Conservation (phyloP, 2,888 invertebrate species). For the Argynnis bischoffii region DNA sequence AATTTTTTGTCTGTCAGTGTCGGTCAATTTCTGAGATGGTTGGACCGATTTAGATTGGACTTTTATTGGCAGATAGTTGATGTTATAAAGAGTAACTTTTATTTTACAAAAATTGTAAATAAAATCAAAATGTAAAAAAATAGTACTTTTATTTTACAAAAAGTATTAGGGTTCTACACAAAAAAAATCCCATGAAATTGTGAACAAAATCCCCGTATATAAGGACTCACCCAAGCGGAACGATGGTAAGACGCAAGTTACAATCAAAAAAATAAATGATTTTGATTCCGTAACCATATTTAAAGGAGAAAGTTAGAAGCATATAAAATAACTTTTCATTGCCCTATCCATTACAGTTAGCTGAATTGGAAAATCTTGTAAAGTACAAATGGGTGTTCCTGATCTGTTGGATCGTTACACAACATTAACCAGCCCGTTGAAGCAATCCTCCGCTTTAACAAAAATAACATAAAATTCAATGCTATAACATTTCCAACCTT, state of each 20-base stretch:
- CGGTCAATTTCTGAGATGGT: too few species aligned
- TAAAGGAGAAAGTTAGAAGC: conserved; percentile 3
- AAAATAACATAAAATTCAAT: conserved; percentile 31
- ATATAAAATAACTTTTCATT: conserved; percentile 23
- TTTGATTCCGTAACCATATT: background rate
- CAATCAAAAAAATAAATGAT: background rate
- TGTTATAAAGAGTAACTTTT: too few species aligned
- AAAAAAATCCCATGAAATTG: too few species aligned
- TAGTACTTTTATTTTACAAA: too few species aligned
- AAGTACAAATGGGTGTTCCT: conserved; percentile 39
- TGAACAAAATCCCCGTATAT: too few species aligned
- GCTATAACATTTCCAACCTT: conserved; percentile 5
- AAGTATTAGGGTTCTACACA: too few species aligned
- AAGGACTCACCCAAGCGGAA: too few species aligned
- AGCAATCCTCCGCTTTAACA: conserved; percentile 26
- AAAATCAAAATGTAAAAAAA: too few species aligned
- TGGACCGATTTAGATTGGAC: too few species aligned
- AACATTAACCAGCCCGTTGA: conserved; percentile 33
- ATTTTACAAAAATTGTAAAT: too few species aligned
- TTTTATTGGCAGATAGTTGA: too few species aligned
- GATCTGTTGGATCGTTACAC: conserved; percentile 36
- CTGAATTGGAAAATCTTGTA: conserved; percentile 38
- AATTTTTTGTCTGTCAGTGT: too few species aligned
- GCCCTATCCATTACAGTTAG: conserved; percentile 25
- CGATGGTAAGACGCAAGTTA: background rate